Evolutionary conservation across 2,888 invertebrate genomes (phyloP), one percentile per base, ranked within the genome.

Genomic region (Podotricha telesiphe): DNA sequence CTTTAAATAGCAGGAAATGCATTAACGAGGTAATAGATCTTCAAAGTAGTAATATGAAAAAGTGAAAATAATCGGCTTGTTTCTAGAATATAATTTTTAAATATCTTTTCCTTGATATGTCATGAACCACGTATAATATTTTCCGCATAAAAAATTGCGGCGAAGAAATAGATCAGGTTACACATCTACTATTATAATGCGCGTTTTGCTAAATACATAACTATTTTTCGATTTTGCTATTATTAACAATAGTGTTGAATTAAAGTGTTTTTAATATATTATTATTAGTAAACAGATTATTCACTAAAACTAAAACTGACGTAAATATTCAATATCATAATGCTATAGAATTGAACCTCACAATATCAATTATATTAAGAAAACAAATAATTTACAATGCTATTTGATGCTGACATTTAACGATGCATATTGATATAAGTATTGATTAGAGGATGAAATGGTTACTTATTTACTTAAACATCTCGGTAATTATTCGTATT

Each of bases 1-100:
- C 42, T 42, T 3, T 53, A 28, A 53, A 53, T 28, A 13, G n/a
- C 28, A 22, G n/a, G n/a, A 53, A 53, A 53, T 53, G 53, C 28
- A 3, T 3, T 53, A 28, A 53, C 50, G 13, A 51, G 50, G 15
- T 53, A 42, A 11, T 42, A n/a, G n/a, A 28, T 28, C n/a, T n/a
- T 22, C n/a, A n/a, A 28, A n/a, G 8, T n/a, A 8, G 8, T 53
- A 3, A 53, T 51, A 28, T 28, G 28, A 53, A 53, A 53, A 53
- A 0, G 11, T 15, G 11, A 42, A 13, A 13, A 42, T 42, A 47
- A 47, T n/a, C n/a, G n/a, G n/a, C n/a, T n/a, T n/a, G n/a, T 55
- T 34, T 55, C 17, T 19, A 19, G n/a, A 55, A 37, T 1, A 4
- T 37, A 6, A 37, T 55, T 55, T 53, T 53, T 1, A 53, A 53